Evolutionary conservation across 2,113 vertebrate species (phyloP), one percentile per base, ranked within the genome.

Genomic region (Suncus etruscus): DNA sequence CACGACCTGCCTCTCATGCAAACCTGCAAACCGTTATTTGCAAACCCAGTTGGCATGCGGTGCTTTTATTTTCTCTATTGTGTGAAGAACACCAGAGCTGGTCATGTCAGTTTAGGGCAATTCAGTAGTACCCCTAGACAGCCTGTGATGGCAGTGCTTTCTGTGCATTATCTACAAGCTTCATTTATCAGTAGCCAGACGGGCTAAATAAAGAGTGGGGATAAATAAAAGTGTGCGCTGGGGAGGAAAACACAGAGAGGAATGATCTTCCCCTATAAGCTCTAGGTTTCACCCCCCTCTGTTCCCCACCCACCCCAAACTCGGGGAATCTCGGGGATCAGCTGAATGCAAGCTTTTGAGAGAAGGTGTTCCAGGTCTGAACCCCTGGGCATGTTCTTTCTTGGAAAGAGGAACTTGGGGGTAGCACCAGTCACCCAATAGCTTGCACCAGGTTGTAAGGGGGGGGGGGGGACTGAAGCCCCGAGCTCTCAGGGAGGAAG

Each of bases 361-460:
- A 29, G 39, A 61, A 68, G 14, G 12, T 76, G 24, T 54, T 66
- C 14, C 11, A 22, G 29, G 90, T 78, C 54, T 61, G 75, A 47
- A 82, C 31, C 47, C 61, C n/a, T 87, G 58, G 70, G 54, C 54
- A 15, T 31, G 39, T 61, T 14, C 27, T 88, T 31, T 90, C 50
- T 70, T 83, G 86, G 22, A 83, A 93, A 78, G 58, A 94, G 77
- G 58, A 86, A 66, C 48, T 74, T 93, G 39, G 65, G 70, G 14
- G 9, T 58, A 47, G 77, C 50, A 45, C 68, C 68, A 31, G 12
- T 12, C n/a, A 2, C 87, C 50, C 31, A 10, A 11, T 45, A 63
- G 24, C 63, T 7, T 78, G 87, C 94, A 74, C 6, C 11, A 58
- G 63, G 7, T 31, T 39, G 39, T 39, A 39, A 5, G 39, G 39